Percentiles rank a stretch among this genome's conserved stretches.
Evolutionary conservation across 1,140 invertebrate species (phyloP).

Genomic region (Ceratitis capitata): DNA sequence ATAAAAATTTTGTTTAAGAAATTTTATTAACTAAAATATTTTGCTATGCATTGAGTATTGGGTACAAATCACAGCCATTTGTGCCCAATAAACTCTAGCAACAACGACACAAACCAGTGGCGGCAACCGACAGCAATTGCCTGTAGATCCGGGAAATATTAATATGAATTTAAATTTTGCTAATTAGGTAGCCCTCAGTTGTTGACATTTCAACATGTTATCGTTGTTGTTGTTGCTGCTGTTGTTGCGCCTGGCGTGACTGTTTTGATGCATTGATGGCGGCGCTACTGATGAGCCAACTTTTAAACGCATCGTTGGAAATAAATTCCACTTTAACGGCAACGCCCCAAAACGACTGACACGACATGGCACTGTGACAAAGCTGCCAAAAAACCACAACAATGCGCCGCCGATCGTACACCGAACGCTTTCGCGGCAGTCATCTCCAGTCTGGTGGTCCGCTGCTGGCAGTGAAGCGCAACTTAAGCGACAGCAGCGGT

Average conservation of each 20-base stretch:
- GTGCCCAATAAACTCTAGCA: not conserved
- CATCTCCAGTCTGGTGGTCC: not conserved
- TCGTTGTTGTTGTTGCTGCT: not conserved
- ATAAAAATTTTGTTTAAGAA: too few species aligned
- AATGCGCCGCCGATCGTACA: too few species aligned
- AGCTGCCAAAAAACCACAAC: slow-evolving; percentile 17
- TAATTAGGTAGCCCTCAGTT: slow-evolving; percentile 27
- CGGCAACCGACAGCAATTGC: not conserved
- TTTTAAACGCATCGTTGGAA: not conserved
- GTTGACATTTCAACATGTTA: not conserved
- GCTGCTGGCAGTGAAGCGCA: slow-evolving; percentile 1
- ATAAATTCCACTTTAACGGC: slow-evolving; percentile 26
- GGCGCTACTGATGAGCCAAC: slow-evolving; percentile 7
- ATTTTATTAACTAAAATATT: too few species aligned
- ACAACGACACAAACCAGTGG: not conserved
- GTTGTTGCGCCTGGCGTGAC: too few species aligned
- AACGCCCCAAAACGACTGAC: not conserved
- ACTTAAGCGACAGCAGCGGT: not conserved
- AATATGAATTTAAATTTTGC: not conserved
- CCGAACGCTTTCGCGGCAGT: not conserved
- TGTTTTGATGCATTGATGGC: not conserved
- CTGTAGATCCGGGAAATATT: slow-evolving; percentile 31
- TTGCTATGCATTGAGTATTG: too few species aligned
- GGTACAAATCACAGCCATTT: not conserved
- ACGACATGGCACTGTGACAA: not conserved